phyloP scores from a whole-genome alignment of 92 coral and sea anemone species.

The Zoanthus solanderi region DNA sequence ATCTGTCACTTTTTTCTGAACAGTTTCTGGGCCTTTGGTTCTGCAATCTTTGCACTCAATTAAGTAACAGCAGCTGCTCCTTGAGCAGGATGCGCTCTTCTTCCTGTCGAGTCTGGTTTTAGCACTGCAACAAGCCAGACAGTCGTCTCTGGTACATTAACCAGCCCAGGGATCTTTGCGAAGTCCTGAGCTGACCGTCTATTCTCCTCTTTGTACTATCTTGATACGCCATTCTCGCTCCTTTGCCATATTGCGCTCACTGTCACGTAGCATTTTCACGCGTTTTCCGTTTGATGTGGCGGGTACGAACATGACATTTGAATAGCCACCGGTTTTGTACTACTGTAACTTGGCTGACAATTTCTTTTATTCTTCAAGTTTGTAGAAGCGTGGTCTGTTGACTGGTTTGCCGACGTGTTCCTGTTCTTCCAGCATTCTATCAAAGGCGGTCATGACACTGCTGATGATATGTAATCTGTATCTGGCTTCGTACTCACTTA shows the following conservation, averaged over 20 bases:
- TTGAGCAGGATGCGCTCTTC: not conserved
- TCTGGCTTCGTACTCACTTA: not conserved
- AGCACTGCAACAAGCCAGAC: slow-evolving; percentile 3
- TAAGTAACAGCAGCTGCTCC: not conserved
- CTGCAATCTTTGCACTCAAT: not conserved
- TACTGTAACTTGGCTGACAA: not conserved
- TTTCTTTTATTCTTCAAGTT: not conserved
- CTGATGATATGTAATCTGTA: not conserved
- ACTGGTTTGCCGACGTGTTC: not conserved
- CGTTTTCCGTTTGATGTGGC: not conserved
- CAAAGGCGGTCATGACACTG: slow-evolving; percentile 18
- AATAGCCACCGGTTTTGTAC: not conserved
- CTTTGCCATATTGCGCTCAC: not conserved
- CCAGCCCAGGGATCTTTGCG: not conserved
- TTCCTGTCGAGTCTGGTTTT: not conserved
- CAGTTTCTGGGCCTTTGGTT: slow-evolving; percentile 1
- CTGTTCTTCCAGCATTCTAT: not conserved
- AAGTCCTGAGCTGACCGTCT: not conserved
- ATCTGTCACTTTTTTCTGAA: not conserved
- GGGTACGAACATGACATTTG: not conserved
- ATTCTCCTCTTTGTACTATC: not conserved
- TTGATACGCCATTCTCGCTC: not conserved
- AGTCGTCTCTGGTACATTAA: not conserved
- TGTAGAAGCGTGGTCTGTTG: not conserved
- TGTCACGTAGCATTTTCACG: not conserved